Conservation (phyloP, 2,888 invertebrate species). For the Heliconius aoede region DNA sequence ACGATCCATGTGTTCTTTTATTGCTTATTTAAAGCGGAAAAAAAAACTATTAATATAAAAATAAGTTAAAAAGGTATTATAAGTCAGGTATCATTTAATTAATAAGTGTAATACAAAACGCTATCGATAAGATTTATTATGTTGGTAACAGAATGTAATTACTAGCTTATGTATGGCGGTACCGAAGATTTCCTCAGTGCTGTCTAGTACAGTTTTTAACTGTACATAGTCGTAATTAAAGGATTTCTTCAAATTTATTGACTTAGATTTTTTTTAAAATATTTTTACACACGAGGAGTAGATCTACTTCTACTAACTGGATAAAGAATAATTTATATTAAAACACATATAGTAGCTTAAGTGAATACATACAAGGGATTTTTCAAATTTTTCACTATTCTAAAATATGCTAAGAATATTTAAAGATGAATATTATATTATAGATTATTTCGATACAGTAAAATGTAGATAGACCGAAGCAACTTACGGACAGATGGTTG, state of each 20-base stretch:
- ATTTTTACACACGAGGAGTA: too few species aligned
- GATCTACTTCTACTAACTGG: too few species aligned
- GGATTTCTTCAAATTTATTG: neutral
- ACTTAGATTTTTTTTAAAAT: neutral
- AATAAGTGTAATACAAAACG: conserved; percentile 65
- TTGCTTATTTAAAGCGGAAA: conserved; percentile 35
- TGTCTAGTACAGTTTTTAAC: conserved; percentile 39
- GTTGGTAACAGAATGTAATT: conserved; percentile 64
- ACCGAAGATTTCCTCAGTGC: conserved; percentile 41
- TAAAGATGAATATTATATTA: neutral
- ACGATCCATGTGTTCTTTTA: conserved; percentile 36
- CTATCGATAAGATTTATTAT: conserved; percentile 60
- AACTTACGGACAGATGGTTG: conserved; percentile 30
- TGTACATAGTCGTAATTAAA: neutral
- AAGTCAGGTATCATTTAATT: conserved; percentile 70
- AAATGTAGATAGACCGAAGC: neutral
- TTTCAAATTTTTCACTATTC: too few species aligned
- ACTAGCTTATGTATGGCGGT: conserved; percentile 51
- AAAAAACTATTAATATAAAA: conserved; percentile 53
- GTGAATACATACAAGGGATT: too few species aligned
- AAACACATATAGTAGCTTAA: too few species aligned
- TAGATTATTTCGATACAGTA: neutral
- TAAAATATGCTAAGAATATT: neutral
- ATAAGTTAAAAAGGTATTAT: conserved; percentile 54
- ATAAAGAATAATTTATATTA: too few species aligned